These are phyloP conservation scores for Mesaphorura yosii DNA, from an alignment of 1,140 invertebrate genomes.

Conservation along the genomic window DNA sequence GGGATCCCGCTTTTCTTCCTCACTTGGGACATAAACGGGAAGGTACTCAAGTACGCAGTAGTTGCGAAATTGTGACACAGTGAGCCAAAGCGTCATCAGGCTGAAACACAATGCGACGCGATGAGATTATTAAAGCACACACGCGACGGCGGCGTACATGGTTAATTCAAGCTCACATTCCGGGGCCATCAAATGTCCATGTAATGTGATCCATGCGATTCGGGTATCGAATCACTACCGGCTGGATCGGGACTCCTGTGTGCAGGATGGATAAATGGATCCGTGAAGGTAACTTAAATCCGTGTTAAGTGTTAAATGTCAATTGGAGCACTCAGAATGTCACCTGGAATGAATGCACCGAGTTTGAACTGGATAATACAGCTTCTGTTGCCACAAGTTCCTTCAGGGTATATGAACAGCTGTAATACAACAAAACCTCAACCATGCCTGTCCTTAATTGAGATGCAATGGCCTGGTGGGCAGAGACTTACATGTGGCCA, in stretches of 20 bases:
- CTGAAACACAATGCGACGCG: no score
- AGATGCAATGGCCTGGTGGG: no score
- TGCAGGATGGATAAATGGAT: no score
- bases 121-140: no score
- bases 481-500: not conserved
- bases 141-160: constrained; percentile 78
- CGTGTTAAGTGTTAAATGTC: no score
- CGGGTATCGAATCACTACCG: constrained; percentile 80
- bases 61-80: constrained; percentile 81
- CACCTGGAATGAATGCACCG: constrained; percentile 61
- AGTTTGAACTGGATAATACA: constrained; percentile 92
- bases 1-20: constrained; percentile 73
- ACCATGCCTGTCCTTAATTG: no score
- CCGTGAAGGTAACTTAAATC: no score
- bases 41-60: constrained; percentile 88
- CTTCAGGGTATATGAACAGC: constrained; percentile 90
- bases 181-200: constrained; percentile 94
- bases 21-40: constrained; percentile 77
- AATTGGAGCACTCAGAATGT: no score
- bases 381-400: constrained; percentile 86
- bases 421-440: no score
- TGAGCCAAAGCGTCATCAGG: no score
- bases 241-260: constrained; percentile 91
- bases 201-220: constrained; percentile 85
- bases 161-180: constrained; percentile 64